Percentiles rank a stretch among this genome's conserved stretches.
Evolutionary conservation across 2,888 invertebrate species (phyloP).

Genomic region (Epistrophe eligans): DNA sequence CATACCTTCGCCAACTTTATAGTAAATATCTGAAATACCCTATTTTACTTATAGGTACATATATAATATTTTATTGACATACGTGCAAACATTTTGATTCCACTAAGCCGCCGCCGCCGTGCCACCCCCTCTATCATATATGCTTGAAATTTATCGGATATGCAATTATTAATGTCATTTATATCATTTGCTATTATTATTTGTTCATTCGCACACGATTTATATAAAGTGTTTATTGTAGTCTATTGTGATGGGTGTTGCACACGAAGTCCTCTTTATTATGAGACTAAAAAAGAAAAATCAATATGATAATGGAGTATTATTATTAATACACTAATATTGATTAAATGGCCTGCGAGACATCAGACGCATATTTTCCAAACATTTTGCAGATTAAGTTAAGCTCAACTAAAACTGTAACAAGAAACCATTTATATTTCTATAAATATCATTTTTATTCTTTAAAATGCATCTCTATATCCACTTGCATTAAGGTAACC

Average conservation of each 20-base stretch:
- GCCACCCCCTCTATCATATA: neutral
- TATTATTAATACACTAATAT: neutral
- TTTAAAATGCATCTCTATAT: no score
- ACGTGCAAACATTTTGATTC: neutral
- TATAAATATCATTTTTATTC: no score
- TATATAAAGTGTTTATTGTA: slow-evolving; percentile 43
- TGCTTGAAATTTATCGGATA: slow-evolving; percentile 43
- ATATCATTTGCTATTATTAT: slow-evolving; percentile 53
- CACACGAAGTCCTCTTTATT: neutral
- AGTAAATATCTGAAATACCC: neutral
- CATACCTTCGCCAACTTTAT: no score
- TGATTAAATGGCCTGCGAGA: neutral
- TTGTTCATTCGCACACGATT: slow-evolving; percentile 61
- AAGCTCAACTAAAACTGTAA: no score
- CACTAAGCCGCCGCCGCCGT: neutral
- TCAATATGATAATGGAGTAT: neutral
- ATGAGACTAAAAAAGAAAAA: neutral
- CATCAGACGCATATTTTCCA: no score
- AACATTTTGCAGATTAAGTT: no score
- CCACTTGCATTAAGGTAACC: no score
- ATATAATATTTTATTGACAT: neutral
- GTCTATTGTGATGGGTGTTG: neutral
- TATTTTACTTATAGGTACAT: neutral
- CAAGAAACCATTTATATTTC: no score
- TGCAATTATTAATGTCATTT: slow-evolving; percentile 61